Evolutionary conservation across 2,113 vertebrate species (phyloP), one percentile per base, ranked within the genome.

Genomic region (Galeopterus variegatus): DNA sequence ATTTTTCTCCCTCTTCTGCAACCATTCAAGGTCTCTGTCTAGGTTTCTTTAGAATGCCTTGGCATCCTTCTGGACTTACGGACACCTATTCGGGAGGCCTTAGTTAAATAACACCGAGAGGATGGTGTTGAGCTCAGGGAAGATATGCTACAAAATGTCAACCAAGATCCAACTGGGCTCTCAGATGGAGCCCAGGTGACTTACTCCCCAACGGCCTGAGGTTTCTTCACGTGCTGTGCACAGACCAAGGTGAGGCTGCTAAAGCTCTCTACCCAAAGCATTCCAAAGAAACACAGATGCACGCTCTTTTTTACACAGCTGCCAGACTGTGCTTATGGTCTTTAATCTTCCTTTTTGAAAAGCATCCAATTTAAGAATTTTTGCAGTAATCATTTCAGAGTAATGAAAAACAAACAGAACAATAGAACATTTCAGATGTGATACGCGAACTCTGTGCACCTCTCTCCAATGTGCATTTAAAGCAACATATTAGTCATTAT

Each of bases 401-500:
- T 93, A 97, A 97, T 85, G 67, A 98, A 98, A 98, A 98, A 67
- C 94, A 97, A 98, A 98, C 0, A n/a, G 88, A 97, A 98, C 95
- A 98, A 98, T 92, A 96, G 98, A 97, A 96, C 52, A 87, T 96
- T 95, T 97, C 97, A 93, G 96, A 96, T 93, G 72, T 50, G 93
- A 97, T n/a, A 81, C 1, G 18, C 95, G 50, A 70, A 93, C 45
- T 82, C 95, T 75, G 75, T 85, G 84, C 24, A 85, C 80, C 81
- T 92, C 94, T 91, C 82, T 92, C 76, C 62, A 65, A 79, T 6
- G 45, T 23, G 33, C 2, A 14, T 45, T 93, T 60, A 82, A 69
- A 95, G 52, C 88, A 79, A 97, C 56, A 21, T 28, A 95, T 70
- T 48, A 95, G 94, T 86, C 98, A 97, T 95, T 87, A 83, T 36